Conservation (phyloP, 2,888 invertebrate genomes). For the Lepidocyrtoides sp. region DNA sequence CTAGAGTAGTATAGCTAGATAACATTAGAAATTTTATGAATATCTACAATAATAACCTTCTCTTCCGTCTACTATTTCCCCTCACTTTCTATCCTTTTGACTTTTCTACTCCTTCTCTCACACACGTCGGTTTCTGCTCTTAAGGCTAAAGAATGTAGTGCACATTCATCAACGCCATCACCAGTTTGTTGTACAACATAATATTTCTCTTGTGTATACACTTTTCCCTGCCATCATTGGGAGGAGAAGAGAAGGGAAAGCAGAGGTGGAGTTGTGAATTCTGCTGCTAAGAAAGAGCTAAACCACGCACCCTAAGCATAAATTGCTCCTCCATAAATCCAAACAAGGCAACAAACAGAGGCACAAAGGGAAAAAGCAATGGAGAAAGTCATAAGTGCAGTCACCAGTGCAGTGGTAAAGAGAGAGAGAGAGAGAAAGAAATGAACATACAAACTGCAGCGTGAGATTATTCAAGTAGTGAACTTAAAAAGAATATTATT, state of each 20-base stretch:
- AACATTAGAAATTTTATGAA: slow-evolving; percentile 22
- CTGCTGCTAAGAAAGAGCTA: slow-evolving; percentile 22
- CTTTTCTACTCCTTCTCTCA: not conserved
- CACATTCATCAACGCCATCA: slow-evolving; percentile 79
- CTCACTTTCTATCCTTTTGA: slow-evolving; percentile 42
- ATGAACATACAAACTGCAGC: slow-evolving; percentile 68
- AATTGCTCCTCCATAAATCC: slow-evolving; percentile 69
- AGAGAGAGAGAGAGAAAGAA: slow-evolving; percentile 29
- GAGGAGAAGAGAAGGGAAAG: not conserved
- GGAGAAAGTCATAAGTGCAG: slow-evolving; percentile 20
- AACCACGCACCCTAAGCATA: slow-evolving; percentile 57
- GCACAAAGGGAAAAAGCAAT: not conserved
- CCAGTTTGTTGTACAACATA: slow-evolving; percentile 72
- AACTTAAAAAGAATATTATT: slow-evolving; percentile 55
- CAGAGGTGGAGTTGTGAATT: slow-evolving; percentile 24
- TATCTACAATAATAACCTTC: slow-evolving; percentile 7
- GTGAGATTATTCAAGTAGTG: slow-evolving; percentile 58
- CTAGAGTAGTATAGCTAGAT: not conserved
- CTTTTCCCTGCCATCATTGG: slow-evolving; percentile 54
- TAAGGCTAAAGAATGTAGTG: slow-evolving; percentile 59
- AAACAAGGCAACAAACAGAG: slow-evolving; percentile 24
- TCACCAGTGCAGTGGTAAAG: not conserved
- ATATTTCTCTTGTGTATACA: slow-evolving; percentile 61
- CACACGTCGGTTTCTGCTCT: not conserved
- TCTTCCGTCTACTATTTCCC: slow-evolving; percentile 8